These are phyloP conservation scores for Schizotus pectinicornis DNA, from an alignment of 2,888 invertebrate genomes.

Conservation along the genomic window DNA sequence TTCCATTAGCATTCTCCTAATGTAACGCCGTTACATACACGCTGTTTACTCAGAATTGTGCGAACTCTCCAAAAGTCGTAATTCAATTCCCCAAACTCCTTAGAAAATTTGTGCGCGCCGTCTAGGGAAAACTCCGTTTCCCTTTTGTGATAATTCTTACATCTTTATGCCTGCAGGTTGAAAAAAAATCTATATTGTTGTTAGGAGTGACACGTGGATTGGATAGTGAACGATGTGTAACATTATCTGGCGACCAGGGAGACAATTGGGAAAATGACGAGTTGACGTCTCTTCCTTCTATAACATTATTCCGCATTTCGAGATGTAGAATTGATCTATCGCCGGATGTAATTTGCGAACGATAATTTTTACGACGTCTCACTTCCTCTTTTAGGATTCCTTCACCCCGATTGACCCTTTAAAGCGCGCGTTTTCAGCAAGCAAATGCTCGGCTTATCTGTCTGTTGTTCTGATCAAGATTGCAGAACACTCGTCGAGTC, in stretches of 20 bases:
- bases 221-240: no score
- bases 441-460: no score
- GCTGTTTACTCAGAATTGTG: constrained; percentile 24
- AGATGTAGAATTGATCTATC: constrained; percentile 18
- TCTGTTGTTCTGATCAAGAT: no score
- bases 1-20: constrained; percentile 28
- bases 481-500: no score
- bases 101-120: constrained; percentile 17
- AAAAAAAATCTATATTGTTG: neutral
- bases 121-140: constrained; percentile 12
- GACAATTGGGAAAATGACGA: neutral
- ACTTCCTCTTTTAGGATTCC: constrained; percentile 3
- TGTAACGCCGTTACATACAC: constrained; percentile 22
- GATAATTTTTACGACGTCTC: constrained; percentile 25
- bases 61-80: constrained; percentile 20
- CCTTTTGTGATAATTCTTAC: constrained; percentile 15
- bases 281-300: constrained; percentile 1
- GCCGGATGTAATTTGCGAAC: constrained; percentile 31
- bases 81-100: constrained; percentile 18
- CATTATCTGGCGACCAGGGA: neutral
- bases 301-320: neutral
- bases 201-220: neutral
- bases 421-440: neutral
- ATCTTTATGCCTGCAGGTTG: constrained; percentile 11
- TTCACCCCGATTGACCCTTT: constrained; percentile 1